Conservation (phyloP, 2,888 invertebrate species). For the Mystacides longicornis region DNA sequence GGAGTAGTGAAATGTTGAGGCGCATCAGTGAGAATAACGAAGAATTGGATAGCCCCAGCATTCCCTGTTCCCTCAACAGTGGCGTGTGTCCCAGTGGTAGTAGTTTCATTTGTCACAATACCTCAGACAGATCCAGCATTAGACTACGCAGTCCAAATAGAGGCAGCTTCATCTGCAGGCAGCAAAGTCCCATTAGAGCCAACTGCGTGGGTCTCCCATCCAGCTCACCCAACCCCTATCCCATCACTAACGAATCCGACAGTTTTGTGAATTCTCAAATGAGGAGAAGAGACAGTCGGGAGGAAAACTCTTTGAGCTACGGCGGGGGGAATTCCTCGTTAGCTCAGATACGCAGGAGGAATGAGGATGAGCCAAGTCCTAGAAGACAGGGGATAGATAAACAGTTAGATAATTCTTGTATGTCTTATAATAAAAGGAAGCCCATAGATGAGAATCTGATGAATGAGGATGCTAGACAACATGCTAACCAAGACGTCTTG, state of each 20-base stretch:
- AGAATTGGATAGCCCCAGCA: background rate
- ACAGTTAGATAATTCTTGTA: conserved; percentile 8
- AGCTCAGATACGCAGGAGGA: conserved; percentile 8
- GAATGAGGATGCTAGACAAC: conserved; percentile 10
- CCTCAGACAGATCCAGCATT: conserved; percentile 12
- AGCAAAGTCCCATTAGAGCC: conserved; percentile 9
- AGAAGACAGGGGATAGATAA: conserved; percentile 13
- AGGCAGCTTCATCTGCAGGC: conserved; percentile 15
- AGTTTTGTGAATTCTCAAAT: background rate
- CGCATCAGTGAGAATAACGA: conserved; percentile 10
- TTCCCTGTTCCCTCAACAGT: conserved; percentile 4
- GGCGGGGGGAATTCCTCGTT: conserved; percentile 8
- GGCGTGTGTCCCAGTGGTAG: conserved; percentile 10
- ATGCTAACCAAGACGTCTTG: conserved; percentile 18
- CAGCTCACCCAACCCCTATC: background rate
- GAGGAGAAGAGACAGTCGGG: background rate
- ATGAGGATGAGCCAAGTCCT: background rate
- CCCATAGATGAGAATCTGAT: conserved; percentile 13
- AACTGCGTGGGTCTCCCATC: conserved; percentile 18
- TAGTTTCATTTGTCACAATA: background rate
- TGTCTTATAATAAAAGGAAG: conserved; percentile 13
- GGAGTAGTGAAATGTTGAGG: conserved; percentile 9
- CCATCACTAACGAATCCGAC: background rate
- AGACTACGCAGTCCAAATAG: conserved; percentile 19
- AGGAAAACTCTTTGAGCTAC: conserved; percentile 2